Base-by-base conservation (phyloP, 1,140 invertebrate species). In the Zaprionus taronus region DNA sequence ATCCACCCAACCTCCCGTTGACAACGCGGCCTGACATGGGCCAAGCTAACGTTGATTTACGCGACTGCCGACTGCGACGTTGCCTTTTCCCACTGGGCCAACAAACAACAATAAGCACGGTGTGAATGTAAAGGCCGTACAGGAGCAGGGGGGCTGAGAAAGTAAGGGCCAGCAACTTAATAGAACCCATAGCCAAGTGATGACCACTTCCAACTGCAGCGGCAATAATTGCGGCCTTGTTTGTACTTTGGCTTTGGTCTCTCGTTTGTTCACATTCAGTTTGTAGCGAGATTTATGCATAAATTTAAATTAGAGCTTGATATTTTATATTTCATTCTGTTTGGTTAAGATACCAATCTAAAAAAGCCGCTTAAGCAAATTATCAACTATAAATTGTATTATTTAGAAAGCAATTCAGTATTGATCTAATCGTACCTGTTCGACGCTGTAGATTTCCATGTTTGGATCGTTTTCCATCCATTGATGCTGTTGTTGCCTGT, bases 361-460 rank as follows among this genome's bases (percentile, higher is more conserved):
- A 36, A 36, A 12, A 4, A 6, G 26, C 7, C 26, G 5, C 26
- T 28, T 28, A 28, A 28, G 26, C 26, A 28, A 34, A 34, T 11
- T 34, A 34, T 34, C 31, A 34, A 34, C 31, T 34, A 3, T 34
- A 9, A 34, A 34, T 34, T 34, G 11, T 9, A 34, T 34, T 11
- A 11, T 31, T 9, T 31, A 31, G 31, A 11, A 31, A 31, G 9
- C 9, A 31, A 3, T 31, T 31, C 9, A 31, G 9, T 2, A 31
- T 31, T 31, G 9, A 31, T 31, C 9, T 11, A 9, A 31, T 31
- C 31, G 9, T 92, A 95, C 95, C 93, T 94, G 94, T 76, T 95
- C 95, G 38, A 95, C 94, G 57, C 95, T 95, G 91, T 95, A 95
- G 49, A 95, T 94, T 92, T 95, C 95, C 90, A 95, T 94, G 49